Evolutionary conservation across 2,113 vertebrate species (phyloP), one percentile per base, ranked within the genome.

Genomic region (Stigmatopora nigra): DNA sequence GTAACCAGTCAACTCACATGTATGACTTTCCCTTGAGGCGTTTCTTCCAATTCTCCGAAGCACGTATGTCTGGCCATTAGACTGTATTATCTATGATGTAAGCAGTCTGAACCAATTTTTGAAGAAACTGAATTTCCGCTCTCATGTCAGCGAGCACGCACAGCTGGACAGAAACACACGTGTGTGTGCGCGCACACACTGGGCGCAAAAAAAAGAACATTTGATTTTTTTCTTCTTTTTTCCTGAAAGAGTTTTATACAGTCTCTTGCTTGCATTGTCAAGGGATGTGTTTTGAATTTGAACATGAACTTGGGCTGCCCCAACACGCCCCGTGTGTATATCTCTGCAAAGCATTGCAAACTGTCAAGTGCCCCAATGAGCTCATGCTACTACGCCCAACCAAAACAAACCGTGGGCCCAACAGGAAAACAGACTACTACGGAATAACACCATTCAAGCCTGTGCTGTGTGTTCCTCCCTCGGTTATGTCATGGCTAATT

Each of bases 301-400:
- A 83, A 76, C 80, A 71, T 86, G 85, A 86, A 84, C 78, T 83
- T 76, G 64, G 48, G 62, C 60, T 81, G 77, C 75, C 78, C 75
- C 58, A 71, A 80, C 84, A 86, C 75, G 64, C 85, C 78, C 80
- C 76, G 69, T 70, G 9, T 70, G 76, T 65, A 63, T 56, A 78
- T 78, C 73, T 74, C 73, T 73, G 75, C 62, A 78, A 84, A 77
- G 61, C 79, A 48, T 64, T 77, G 68, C 3, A 14, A 68, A 64
- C 71, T 80, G 76, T 80, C 73, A 73, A 69, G 81, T 82, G 71
- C 79, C 14, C 12, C 51, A 74, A 3, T 87, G 82, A 87, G 74
- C 82, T 84, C 79, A 86, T 80, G 58, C 66, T 67, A 84, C 85
- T 85, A 84, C 85, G 78, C 87, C 87, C 87, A 45, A 78, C 65